These are phyloP conservation scores for Chrosomus eos DNA, from an alignment of 2,797 vertebrate species.

Conservation along the genomic window DNA sequence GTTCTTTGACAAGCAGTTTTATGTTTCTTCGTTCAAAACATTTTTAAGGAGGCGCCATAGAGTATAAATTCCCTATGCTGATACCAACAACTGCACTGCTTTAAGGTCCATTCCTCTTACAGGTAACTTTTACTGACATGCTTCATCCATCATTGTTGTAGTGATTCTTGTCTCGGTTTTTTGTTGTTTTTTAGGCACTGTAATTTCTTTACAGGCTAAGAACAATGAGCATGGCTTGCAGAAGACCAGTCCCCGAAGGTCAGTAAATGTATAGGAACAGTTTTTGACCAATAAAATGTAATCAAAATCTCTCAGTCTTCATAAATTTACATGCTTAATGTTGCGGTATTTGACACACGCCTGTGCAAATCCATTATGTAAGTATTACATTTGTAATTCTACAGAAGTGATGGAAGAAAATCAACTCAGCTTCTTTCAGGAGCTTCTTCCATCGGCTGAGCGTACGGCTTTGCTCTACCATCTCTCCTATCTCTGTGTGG, in stretches of 20 bases:
- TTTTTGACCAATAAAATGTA: background rate
- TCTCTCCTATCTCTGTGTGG: slow-evolving; percentile 31
- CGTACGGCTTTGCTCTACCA: slow-evolving; percentile 17
- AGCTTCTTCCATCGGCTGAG: background rate
- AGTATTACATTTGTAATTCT: background rate
- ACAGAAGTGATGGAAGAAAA: background rate
- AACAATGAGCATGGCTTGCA: background rate
- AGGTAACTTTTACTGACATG: background rate
- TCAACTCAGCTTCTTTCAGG: background rate
- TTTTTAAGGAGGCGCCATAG: background rate
- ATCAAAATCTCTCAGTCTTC: background rate
- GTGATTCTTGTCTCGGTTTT: background rate
- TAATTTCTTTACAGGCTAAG: background rate
- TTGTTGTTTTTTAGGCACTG: background rate
- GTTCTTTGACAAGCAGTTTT: background rate
- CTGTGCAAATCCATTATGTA: background rate
- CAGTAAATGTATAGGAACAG: background rate
- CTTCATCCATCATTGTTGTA: background rate
- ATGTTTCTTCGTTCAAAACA: background rate
- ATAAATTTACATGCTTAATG: background rate
- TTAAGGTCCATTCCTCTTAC: background rate
- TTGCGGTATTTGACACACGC: background rate
- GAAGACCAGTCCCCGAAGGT: background rate
- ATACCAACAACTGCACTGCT: background rate
- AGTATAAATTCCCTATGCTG: background rate